Evolutionary conservation across 2,113 vertebrate genomes (phyloP).

Genomic region (Mobula birostris): DNA sequence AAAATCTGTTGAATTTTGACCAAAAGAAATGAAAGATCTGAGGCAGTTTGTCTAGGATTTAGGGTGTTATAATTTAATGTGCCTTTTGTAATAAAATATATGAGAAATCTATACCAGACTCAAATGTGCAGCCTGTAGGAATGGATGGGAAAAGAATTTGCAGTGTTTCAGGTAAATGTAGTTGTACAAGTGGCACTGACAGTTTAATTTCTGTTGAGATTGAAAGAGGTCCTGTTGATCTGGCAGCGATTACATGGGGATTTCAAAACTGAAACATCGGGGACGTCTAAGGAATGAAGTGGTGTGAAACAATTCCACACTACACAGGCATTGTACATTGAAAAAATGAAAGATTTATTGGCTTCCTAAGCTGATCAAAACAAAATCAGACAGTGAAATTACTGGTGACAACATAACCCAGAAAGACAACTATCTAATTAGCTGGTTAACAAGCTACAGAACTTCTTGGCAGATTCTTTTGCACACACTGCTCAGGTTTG

Average conservation of each 20-base stretch:
- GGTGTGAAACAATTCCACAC: conserved; percentile 22
- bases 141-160: background rate
- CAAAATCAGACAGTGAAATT: conserved; percentile 23
- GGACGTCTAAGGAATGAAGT: background rate
- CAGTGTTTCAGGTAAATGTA: background rate
- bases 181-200: background rate
- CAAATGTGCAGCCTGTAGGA: background rate
- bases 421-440: background rate
- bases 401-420: background rate
- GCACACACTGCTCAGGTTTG: background rate
- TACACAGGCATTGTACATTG: background rate
- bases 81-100: background rate
- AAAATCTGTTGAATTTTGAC: background rate
- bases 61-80: background rate
- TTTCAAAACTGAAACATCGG: background rate
- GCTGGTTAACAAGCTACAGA: background rate
- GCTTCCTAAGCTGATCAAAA: background rate
- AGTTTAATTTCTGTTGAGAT: conserved; percentile 26
- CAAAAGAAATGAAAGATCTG: background rate
- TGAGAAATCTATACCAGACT: background rate
- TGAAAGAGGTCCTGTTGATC: conserved; percentile 18
- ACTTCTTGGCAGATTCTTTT: too few species aligned
- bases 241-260: conserved; percentile 6
- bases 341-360: background rate
- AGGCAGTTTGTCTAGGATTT: conserved; percentile 45